Evolutionary conservation across 1,140 invertebrate genomes (phyloP).

Genomic region (Drosophila sechellia): DNA sequence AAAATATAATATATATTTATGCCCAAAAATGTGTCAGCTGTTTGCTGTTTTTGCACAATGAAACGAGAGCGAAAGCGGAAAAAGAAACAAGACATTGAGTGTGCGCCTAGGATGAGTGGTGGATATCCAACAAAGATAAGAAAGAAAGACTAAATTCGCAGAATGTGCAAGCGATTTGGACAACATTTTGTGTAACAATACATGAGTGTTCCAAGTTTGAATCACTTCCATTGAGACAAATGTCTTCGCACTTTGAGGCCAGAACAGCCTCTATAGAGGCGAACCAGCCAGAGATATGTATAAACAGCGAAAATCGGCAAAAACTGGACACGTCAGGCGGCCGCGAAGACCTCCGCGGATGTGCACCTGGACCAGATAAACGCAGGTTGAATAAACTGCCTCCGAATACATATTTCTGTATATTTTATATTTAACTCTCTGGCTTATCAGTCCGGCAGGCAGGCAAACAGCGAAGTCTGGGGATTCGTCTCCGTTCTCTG

Average conservation of each 20-base stretch:
- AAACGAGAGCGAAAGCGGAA: constrained; percentile 25
- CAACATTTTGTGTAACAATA: neutral
- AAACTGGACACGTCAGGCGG: constrained; percentile 14
- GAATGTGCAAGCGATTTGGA: too few relatives aligned
- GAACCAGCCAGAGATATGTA: neutral
- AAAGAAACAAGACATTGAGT: neutral
- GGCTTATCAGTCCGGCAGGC: constrained; percentile 4
- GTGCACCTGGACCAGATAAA: constrained; percentile 12
- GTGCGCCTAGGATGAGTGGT: neutral
- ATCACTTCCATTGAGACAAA: too few relatives aligned
- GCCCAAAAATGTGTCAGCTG: constrained; percentile 37
- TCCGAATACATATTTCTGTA: constrained; percentile 1
- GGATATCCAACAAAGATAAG: neutral
- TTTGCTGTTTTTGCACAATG: constrained; percentile 32
- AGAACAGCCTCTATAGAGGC: neutral
- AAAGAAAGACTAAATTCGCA: neutral
- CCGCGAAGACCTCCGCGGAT: neutral
- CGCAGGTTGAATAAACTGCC: constrained; percentile 55
- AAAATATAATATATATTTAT: constrained; percentile 1
- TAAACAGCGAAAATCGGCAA: neutral
- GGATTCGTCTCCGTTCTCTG: neutral
- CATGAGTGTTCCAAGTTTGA: neutral
- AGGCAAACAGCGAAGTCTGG: neutral
- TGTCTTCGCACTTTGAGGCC: too few relatives aligned
- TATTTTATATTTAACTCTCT: constrained; percentile 1